Evolutionary conservation across 1,140 invertebrate species (phyloP).

Genomic region (Tetramorium alpestre): DNA sequence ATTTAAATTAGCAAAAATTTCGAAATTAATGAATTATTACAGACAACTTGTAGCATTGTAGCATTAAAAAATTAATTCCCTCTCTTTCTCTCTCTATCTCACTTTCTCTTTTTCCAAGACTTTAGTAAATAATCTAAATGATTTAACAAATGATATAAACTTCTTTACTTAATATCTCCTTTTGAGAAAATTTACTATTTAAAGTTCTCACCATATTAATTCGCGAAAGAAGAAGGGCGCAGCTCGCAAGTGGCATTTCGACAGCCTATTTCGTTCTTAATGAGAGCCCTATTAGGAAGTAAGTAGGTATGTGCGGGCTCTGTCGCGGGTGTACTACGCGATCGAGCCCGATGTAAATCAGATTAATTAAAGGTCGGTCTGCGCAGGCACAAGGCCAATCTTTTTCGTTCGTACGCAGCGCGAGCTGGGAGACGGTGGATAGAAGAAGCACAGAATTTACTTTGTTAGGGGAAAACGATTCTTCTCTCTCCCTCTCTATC

Average conservation of each 20-base stretch:
- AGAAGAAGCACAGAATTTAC: slow-evolving; percentile 41
- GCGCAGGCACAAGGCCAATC: neutral
- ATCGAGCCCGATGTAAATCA: slow-evolving; percentile 75
- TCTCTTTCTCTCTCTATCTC: neutral
- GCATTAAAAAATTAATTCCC: neutral
- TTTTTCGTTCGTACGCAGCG: slow-evolving; percentile 50
- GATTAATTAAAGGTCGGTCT: slow-evolving; percentile 72
- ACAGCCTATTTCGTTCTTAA: slow-evolving; percentile 70
- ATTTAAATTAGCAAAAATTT: neutral
- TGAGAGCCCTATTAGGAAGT: slow-evolving; percentile 80
- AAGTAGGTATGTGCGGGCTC: slow-evolving; percentile 66
- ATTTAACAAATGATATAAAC: neutral
- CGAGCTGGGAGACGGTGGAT: neutral
- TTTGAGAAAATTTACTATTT: neutral
- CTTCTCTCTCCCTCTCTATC: neutral
- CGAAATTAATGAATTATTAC: neutral
- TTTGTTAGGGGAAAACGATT: slow-evolving; percentile 21
- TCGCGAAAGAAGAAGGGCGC: neutral
- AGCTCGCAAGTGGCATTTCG: slow-evolving; percentile 33
- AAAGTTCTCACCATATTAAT: neutral
- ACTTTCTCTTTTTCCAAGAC: neutral
- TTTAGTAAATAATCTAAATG: neutral
- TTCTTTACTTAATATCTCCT: neutral
- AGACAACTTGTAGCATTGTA: neutral
- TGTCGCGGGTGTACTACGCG: slow-evolving; percentile 63